Percentiles rank a stretch among this genome's conserved stretches.
Conservation (phyloP, 2,113 vertebrate genomes). For the Dipodomys ordii region DNA sequence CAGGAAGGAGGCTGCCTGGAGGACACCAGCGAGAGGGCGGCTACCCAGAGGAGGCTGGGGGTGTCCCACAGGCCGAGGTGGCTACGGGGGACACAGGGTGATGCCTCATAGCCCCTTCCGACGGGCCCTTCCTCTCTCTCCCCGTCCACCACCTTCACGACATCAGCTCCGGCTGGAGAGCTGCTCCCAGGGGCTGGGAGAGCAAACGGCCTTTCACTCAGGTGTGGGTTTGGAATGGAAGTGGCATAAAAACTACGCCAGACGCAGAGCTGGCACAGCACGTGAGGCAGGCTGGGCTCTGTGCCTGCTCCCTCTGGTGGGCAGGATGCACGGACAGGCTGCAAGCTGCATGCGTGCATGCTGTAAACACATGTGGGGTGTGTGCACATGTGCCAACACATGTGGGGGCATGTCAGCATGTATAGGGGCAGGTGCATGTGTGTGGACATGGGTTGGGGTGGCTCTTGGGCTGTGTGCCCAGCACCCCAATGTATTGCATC, state of each 20-base stretch:
- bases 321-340: accelerated
- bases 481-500: too few species aligned
- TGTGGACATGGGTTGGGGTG: neutral
- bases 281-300: neutral
- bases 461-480: accelerated
- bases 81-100: neutral
- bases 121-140: neutral
- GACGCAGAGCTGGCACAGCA: neutral
- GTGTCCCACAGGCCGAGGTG: too few species aligned
- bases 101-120: neutral
- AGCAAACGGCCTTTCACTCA: neutral
- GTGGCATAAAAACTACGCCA: neutral
- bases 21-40: too few species aligned
- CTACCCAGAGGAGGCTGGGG: neutral
- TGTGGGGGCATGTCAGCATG: too few species aligned
- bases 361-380: too few species aligned
- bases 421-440: too few species aligned
- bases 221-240: neutral
- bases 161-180: too few species aligned
- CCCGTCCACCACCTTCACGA: neutral
- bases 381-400: too few species aligned
- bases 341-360: neutral
- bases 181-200: neutral
- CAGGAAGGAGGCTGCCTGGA: too few species aligned
- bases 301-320: accelerated